Conservation (phyloP, 2,888 invertebrate species). For the Cheilosia vulpina region DNA sequence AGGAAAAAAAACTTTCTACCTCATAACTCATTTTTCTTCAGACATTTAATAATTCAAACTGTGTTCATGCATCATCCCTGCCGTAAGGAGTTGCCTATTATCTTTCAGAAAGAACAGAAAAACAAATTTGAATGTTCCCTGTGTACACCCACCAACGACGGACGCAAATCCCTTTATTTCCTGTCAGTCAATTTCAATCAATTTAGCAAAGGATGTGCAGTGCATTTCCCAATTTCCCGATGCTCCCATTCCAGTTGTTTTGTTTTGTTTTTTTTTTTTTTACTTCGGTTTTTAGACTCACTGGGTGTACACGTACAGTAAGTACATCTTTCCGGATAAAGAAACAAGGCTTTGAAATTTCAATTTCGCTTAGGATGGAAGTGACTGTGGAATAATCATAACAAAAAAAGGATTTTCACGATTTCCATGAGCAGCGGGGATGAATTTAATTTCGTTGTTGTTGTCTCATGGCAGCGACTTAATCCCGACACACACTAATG, state of each 20-base stretch:
- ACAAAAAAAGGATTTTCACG: conserved; percentile 32
- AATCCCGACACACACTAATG: conserved; percentile 56
- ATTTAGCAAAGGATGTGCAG: conserved; percentile 32
- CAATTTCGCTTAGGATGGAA: conserved; percentile 22
- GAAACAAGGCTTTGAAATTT: conserved; percentile 40
- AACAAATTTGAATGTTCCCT: conserved; percentile 22
- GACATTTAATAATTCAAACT: conserved; percentile 34
- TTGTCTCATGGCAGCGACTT: conserved; percentile 46
- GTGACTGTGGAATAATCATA: conserved; percentile 31
- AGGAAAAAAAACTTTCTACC: neutral
- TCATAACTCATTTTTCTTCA: conserved; percentile 44
- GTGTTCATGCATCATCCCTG: conserved; percentile 42
- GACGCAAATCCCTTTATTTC: conserved; percentile 39
- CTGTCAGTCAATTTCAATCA: conserved; percentile 63
- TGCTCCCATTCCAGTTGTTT: neutral
- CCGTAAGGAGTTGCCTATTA: neutral
- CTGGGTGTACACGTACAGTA: no score
- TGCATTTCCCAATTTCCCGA: conserved; percentile 46
- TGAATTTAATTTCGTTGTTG: conserved; percentile 46
- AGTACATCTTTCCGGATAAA: conserved; percentile 4
- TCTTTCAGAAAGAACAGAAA: neutral
- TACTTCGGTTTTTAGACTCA: conserved; percentile 4
- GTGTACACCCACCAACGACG: neutral
- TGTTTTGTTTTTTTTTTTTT: neutral
- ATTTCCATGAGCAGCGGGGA: neutral